Conservation (phyloP, 2,113 vertebrate genomes). For the human (Homo sapiens) region DNA sequence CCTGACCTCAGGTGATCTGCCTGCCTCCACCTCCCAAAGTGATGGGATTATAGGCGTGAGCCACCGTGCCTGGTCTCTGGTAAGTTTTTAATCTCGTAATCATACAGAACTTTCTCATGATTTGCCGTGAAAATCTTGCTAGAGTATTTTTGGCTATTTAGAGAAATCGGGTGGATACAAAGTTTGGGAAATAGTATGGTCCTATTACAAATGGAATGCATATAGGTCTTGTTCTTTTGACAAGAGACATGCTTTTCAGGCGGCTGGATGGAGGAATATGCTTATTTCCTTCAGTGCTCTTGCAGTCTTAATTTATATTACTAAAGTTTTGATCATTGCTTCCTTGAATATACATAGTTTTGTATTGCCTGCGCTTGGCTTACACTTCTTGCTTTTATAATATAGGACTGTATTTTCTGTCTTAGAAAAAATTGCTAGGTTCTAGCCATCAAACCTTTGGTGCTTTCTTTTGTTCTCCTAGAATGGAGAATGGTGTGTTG, state of each 20-base stretch:
- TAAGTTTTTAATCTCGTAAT: constrained; percentile 21
- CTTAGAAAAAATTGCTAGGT: not conserved
- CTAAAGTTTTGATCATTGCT: not conserved
- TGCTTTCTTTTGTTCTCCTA: constrained; percentile 74
- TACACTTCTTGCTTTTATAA: constrained; percentile 1
- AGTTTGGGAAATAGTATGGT: not conserved
- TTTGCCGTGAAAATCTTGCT: not conserved
- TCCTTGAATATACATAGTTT: not conserved
- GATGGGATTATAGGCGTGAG: too few relatives aligned
- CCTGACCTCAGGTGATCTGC: too few relatives aligned
- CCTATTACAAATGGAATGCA: not conserved
- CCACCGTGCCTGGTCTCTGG: not conserved
- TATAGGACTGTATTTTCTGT: not conserved
- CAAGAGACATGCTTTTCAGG: not conserved
- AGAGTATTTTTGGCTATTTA: not conserved
- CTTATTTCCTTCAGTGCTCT: not conserved
- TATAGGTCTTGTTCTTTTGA: not conserved
- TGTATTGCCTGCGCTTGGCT: not conserved
- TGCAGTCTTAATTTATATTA: not conserved
- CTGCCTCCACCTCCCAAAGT: too few relatives aligned
- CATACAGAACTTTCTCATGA: not conserved
- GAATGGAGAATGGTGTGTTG: constrained; percentile 97
- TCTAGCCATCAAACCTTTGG: constrained; percentile 21
- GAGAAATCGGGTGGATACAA: not conserved
- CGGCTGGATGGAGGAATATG: not conserved